These are phyloP conservation scores for Gephyroberyx darwinii DNA, from an alignment of 2,797 vertebrate species.

Conservation along the genomic window DNA sequence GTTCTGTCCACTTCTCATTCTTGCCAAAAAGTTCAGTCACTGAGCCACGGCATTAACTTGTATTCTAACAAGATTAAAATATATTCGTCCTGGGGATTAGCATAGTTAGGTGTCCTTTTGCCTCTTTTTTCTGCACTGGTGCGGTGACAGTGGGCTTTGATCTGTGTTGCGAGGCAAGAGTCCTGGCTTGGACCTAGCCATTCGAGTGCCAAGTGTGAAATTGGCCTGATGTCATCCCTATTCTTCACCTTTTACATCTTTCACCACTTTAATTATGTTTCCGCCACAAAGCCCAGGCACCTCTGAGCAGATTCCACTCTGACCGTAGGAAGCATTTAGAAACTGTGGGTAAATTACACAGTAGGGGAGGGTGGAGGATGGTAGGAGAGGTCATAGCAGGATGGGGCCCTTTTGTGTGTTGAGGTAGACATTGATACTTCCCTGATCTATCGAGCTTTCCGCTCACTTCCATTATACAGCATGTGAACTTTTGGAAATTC, in stretches of 20 bases:
- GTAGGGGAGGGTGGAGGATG: constrained; percentile 86
- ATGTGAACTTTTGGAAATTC: constrained; percentile 40
- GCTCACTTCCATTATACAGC: constrained; percentile 84
- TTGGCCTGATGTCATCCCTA: constrained; percentile 99
- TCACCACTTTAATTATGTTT: constrained; percentile 99
- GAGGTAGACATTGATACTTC: constrained; percentile 76
- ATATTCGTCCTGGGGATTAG: constrained; percentile 99
- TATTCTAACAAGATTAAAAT: constrained; percentile 99
- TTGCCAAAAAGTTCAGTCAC: constrained; percentile 91
- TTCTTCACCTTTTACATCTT: constrained; percentile 97
- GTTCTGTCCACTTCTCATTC: constrained; percentile 84
- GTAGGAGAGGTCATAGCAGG: constrained; percentile 81
- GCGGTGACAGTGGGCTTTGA: constrained; percentile 96
- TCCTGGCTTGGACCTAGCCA: constrained; percentile 92
- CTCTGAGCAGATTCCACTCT: constrained; percentile 96
- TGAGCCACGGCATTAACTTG: constrained; percentile 99
- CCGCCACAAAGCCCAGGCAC: constrained; percentile 95
- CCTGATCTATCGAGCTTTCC: constrained; percentile 78
- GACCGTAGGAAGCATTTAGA: constrained; percentile 94
- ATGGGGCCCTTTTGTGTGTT: constrained; percentile 79
- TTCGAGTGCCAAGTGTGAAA: constrained; percentile 99
- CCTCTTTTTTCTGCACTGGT: constrained; percentile 92
- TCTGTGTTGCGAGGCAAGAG: constrained; percentile 96
- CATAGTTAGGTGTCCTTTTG: constrained; percentile 95
- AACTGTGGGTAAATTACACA: constrained; percentile 88